These are phyloP conservation scores for Tetrao urogallus DNA, from an alignment of 2,113 vertebrate genomes.

Conservation along the genomic window DNA sequence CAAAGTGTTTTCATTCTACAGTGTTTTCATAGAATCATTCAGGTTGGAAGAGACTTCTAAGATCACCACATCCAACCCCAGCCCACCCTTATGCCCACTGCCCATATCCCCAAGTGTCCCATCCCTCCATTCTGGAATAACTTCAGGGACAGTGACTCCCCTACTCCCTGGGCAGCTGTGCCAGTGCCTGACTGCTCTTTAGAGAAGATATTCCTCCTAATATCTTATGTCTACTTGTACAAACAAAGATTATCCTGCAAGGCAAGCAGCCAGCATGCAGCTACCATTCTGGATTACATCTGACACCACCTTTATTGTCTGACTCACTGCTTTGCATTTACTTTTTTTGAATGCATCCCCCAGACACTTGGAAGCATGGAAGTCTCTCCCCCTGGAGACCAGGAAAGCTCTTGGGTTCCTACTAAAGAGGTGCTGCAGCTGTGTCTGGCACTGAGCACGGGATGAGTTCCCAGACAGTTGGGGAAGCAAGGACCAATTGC, in stretches of 20 bases:
- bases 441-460: neutral
- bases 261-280: neutral
- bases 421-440: fast-evolving
- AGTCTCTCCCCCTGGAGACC: neutral
- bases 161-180: too few relatives aligned
- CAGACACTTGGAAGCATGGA: neutral
- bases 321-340: neutral
- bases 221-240: neutral
- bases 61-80: too few relatives aligned
- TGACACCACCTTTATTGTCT: fast-evolving
- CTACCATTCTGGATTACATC: neutral
- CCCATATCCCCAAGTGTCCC: too few relatives aligned
- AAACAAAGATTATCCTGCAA: fast-evolving
- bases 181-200: too few relatives aligned
- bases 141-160: too few relatives aligned
- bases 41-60: too few relatives aligned
- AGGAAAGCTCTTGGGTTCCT: neutral
- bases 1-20: neutral
- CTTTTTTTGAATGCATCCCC: neutral
- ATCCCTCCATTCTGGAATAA: too few relatives aligned
- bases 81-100: too few relatives aligned
- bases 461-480: neutral
- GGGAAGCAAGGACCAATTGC: neutral
- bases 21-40: neutral
- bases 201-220: too few relatives aligned